phyloP scores from a whole-genome alignment of 2,888 invertebrate genomes.

The Agelastica alni region DNA sequence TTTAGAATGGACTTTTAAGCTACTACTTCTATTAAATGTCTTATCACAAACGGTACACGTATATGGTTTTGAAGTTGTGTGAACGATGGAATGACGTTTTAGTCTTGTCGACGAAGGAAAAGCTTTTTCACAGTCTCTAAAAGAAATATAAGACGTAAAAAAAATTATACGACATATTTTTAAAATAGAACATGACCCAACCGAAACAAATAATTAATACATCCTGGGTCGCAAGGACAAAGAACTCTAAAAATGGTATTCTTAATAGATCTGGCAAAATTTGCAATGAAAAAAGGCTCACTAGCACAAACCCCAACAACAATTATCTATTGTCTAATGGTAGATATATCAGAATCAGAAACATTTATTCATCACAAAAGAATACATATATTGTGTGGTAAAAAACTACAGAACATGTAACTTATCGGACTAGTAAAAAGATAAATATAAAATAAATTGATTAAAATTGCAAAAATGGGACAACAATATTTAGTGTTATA shows the following conservation, averaged over 20 bases:
- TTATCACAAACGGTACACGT: constrained; percentile 40
- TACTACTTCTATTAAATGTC: constrained; percentile 42
- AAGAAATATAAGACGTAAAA: constrained; percentile 13
- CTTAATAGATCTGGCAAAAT: neutral
- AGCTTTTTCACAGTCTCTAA: constrained; percentile 30
- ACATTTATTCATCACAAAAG: no score
- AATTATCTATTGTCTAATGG: no score
- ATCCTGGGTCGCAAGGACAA: neutral
- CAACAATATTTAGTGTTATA: no score
- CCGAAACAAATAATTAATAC: neutral
- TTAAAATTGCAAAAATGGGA: no score
- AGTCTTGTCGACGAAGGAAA: constrained; percentile 30
- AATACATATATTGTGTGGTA: no score
- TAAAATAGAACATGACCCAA: neutral
- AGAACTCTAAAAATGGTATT: neutral
- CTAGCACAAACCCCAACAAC: no score
- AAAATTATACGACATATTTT: neutral
- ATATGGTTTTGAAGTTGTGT: constrained; percentile 29
- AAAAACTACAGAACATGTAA: no score
- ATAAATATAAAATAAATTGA: no score
- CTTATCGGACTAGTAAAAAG: no score
- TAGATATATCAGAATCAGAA: no score
- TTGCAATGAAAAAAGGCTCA: neutral
- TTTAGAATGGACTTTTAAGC: constrained; percentile 45
- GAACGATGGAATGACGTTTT: constrained; percentile 29